Conservation (phyloP, 2,888 invertebrate genomes). For the Oscheius sp. region DNA sequence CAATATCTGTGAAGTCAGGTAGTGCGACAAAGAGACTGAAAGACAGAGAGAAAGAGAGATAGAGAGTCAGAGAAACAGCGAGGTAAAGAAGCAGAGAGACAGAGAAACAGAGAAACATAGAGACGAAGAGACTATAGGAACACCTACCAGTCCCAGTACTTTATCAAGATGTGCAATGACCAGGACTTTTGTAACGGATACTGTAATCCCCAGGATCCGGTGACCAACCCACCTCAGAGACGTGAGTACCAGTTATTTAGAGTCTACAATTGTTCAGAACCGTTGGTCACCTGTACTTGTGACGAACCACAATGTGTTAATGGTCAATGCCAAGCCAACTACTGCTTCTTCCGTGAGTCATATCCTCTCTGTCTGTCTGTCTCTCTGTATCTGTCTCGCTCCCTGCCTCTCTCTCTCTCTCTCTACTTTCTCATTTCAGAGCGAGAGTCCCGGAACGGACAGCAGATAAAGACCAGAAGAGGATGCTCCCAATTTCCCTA, state of each 20-base stretch:
- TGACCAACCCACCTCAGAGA: conserved; percentile 42
- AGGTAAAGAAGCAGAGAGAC: not conserved
- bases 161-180: conserved; percentile 53
- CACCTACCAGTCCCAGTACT: conserved; percentile 44
- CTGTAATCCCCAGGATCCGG: conserved; percentile 40
- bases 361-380: too few species aligned
- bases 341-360: conserved; percentile 45
- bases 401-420: not conserved
- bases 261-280: conserved; percentile 41
- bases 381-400: not conserved
- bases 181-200: conserved; percentile 48
- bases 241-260: conserved; percentile 29
- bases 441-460: conserved; percentile 12
- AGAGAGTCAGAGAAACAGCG: not conserved
- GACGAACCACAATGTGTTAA: conserved; percentile 47
- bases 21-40: not conserved
- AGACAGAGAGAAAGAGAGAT: not conserved
- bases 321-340: conserved; percentile 45
- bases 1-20: conserved; percentile 51
- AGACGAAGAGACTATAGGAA: conserved; percentile 27
- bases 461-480: conserved; percentile 27
- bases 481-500: conserved; percentile 42
- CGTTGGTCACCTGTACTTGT: conserved; percentile 46
- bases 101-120: not conserved
- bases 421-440: not conserved